Evolutionary conservation across 2,797 vertebrate genomes (phyloP).

Genomic region (Hipposideros larvatus): DNA sequence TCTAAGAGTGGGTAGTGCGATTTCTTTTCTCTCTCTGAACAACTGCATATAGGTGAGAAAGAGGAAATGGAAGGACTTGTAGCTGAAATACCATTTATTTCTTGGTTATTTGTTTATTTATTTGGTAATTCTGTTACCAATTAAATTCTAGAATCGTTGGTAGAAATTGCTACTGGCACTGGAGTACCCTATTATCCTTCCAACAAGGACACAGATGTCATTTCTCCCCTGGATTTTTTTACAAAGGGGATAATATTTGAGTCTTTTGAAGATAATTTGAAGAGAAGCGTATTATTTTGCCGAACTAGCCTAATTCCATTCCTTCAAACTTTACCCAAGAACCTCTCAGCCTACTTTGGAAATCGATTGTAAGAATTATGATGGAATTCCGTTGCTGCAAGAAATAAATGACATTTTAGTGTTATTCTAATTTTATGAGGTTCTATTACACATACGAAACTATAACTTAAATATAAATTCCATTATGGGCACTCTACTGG

Average conservation of each 20-base stretch:
- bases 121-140: neutral
- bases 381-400: slow-evolving; percentile 5
- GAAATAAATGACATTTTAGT: slow-evolving; percentile 62
- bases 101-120: too few species aligned
- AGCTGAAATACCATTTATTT: neutral
- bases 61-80: neutral
- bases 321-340: neutral
- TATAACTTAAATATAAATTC: slow-evolving; percentile 69
- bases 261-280: slow-evolving; percentile 38
- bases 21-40: neutral
- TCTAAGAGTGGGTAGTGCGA: neutral
- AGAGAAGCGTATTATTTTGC: neutral
- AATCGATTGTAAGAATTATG: slow-evolving; percentile 33
- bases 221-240: neutral
- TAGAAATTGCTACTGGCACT: neutral
- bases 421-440: slow-evolving; percentile 68
- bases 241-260: neutral
- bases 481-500: slow-evolving; percentile 53
- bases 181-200: neutral
- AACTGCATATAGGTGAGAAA: neutral
- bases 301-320: neutral
- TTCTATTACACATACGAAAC: slow-evolving; percentile 62
- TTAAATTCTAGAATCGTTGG: neutral
- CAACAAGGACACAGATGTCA: neutral
- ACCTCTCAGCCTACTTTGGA: neutral